Conservation (phyloP, 2,888 invertebrate species). For the Sinotaia quadrata region DNA sequence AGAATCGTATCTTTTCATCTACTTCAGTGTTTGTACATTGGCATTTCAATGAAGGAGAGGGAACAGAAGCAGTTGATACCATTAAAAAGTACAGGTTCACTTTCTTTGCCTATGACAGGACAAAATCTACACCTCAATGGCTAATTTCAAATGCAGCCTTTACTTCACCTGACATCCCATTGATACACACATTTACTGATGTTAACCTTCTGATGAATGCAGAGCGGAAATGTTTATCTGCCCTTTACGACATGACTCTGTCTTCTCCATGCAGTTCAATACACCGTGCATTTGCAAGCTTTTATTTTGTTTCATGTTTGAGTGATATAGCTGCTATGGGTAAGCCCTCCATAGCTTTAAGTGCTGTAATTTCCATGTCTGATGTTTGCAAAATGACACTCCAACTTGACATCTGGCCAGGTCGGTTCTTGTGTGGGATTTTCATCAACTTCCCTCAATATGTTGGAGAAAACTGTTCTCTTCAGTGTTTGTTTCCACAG, state of each 20-base stretch:
- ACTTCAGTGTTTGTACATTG: constrained; percentile 33
- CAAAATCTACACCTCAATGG: constrained; percentile 31
- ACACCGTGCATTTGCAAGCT: constrained; percentile 23
- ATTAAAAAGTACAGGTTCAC: constrained; percentile 28
- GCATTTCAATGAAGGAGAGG: constrained; percentile 45
- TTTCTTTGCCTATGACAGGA: constrained; percentile 30
- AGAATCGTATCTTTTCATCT: background rate
- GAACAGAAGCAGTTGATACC: constrained; percentile 27
- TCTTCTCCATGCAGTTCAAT: constrained; percentile 12
- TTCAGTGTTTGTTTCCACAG: constrained; percentile 33
- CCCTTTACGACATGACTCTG: constrained; percentile 28
- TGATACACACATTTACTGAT: constrained; percentile 27
- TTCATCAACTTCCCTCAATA: constrained; percentile 42
- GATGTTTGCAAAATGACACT: constrained; percentile 38
- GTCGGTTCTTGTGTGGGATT: constrained; percentile 40
- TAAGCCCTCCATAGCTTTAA: constrained; percentile 29
- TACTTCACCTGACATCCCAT: constrained; percentile 12
- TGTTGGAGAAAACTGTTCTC: constrained; percentile 41
- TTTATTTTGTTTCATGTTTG: constrained; percentile 43
- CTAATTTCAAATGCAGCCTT: constrained; percentile 32
- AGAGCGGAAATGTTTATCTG: constrained; percentile 25
- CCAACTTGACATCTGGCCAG: constrained; percentile 39
- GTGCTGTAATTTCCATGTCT: constrained; percentile 32
- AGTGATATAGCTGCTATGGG: constrained; percentile 40
- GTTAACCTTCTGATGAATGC: constrained; percentile 20